Evolutionary conservation across 2,888 invertebrate species (phyloP), one percentile per base, ranked within the genome.

Genomic region (Hoplodrina blanda): DNA sequence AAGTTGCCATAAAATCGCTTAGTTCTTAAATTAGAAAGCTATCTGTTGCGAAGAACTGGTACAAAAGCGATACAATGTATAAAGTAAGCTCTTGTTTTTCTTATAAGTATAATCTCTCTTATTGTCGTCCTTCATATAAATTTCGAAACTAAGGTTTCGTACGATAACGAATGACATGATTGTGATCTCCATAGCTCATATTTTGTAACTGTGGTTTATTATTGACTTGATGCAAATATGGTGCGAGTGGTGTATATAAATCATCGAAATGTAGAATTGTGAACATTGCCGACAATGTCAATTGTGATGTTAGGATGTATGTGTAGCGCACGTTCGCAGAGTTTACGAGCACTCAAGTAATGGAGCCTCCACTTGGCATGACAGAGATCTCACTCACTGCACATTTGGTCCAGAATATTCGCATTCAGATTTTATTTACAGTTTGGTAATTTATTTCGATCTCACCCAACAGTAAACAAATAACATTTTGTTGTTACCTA

Each of bases 201-300:
- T 81, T 79, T 79, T 81, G 79, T 79, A 76, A 70, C 78, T 71
- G 76, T 72, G 69, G 67, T 69, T 71, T 67, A 57, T 65, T 57
- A 67, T 70, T 68, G 74, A 69, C 67, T 77, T 80, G 68, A 66
- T 67, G 56, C 74, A 73, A 81, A 71, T 59, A 69, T 71, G 76
- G 65, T 70, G 74, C 78, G 69, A 70, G 67, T 76, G 75, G 76
- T 78, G 72, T 83, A 73, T 55, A 76, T 82, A 78, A 78, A 82
- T 83, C 82, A 83, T 82, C 79, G 79, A 84, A 80, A 61, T 73
- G 61, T 80, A 81, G 79, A 67, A 83, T 88, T 86, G 82, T 86
- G 82, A 87, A 83, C 78, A 81, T 83, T 77, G 87, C 86, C 86
- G 86, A 86, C 76, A 79, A 84, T 80, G 87, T 90, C 86, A 86